Percentiles rank a stretch among this genome's conserved stretches.
phyloP scores from a whole-genome alignment of 2,888 invertebrate species.

The Antheraea yamamai region DNA sequence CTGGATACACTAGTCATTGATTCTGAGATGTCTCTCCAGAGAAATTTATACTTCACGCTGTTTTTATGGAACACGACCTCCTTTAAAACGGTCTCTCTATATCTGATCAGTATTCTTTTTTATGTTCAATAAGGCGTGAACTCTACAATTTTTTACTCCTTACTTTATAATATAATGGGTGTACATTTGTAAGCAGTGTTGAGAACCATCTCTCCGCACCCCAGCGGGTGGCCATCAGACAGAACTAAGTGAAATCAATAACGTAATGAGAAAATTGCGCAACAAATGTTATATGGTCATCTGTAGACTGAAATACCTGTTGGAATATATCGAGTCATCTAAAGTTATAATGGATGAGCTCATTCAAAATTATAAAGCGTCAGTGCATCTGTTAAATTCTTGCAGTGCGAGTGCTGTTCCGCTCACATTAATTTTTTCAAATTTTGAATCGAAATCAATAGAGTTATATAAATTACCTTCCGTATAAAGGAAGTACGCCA shows the following conservation, averaged over 20 bases:
- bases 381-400: too few species aligned
- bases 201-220: conserved; percentile 37
- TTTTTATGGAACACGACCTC: not conserved
- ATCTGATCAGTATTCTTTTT: conserved; percentile 5
- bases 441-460: too few species aligned
- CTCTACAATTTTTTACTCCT: conserved; percentile 8
- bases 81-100: conserved; percentile 2
- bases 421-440: too few species aligned
- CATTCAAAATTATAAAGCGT: not conserved
- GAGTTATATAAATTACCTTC: too few species aligned
- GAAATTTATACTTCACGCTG: not conserved
- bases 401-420: too few species aligned
- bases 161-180: conserved; percentile 28
- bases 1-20: too few species aligned
- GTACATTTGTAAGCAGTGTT: conserved; percentile 34
- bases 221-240: conserved; percentile 66
- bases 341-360: conserved; percentile 14
- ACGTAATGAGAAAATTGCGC: conserved; percentile 77
- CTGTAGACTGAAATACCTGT: conserved; percentile 23
- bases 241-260: conserved; percentile 76
- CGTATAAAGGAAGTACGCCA: too few species aligned
- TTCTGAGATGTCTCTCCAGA: not conserved
- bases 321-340: not conserved
- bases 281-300: conserved; percentile 56
- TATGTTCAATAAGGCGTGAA: not conserved